Evolutionary conservation across 2,888 invertebrate species (phyloP), one percentile per base, ranked within the genome.

Genomic region (Acronicta psi): DNA sequence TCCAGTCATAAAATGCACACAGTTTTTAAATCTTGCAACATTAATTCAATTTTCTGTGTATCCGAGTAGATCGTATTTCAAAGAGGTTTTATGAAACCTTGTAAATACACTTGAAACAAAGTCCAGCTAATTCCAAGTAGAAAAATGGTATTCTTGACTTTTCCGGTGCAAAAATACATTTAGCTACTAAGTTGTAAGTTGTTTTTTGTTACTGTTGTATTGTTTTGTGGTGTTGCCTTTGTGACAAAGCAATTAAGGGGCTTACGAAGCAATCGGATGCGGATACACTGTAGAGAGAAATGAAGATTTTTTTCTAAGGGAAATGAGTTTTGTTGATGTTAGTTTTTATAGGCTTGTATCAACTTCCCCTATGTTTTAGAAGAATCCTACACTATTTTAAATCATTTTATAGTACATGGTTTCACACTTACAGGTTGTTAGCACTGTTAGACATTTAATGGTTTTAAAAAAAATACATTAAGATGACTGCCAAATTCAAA

Each of bases 191-290:
- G 13, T 20, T 8, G 9, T 40, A 40, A 36, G 23, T 31, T 2
- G 36, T 59, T 59, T 50, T 18, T 18, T 16, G 11, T 47, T 60
- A n/a, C 13, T 10, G 13, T 44, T 40, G 17, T 31, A 23, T 41
- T 56, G 31, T 53, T 42, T 40, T 29, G 49, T 50, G 50, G 41
- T 51, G 42, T 38, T 62, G 49, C 49, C 17, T n/a, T 40, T 13
- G 52, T 57, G 36, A 40, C 36, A 62, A 25, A 62, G 52, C 45
- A 67, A 69, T 67, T 53, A 53, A 20, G 36, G 11, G 36, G 52
- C 42, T 52, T 40, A 46, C 49, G 18, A 18, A 63, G 45, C 31
- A 36, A 69, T 57, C 37, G 44, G 58, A 23, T 17, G 49, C 10
- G 7, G 34, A 20, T n/a, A 36, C 20, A 29, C 11, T 11, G 11